A percentile compares a stretch with the other conserved stretches of the same genome.
Conservation (phyloP, 2,113 vertebrate genomes). For the Amblyopsis rosae region DNA sequence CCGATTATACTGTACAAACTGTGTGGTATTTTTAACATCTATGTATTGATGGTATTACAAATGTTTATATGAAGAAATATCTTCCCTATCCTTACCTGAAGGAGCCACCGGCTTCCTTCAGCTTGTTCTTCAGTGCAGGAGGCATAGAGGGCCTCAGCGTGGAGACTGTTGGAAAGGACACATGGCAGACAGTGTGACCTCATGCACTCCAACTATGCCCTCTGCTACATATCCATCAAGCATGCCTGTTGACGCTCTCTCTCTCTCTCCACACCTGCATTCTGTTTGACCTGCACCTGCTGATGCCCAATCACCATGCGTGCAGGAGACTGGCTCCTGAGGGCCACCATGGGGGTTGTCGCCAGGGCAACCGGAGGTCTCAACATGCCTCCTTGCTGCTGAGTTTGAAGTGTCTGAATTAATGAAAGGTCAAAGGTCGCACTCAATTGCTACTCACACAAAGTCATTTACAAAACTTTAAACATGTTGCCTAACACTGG, state of each 20-base stretch:
- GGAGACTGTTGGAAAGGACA: slow-evolving; percentile 74
- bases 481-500: neutral
- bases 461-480: neutral
- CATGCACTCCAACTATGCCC: neutral
- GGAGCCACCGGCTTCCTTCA: slow-evolving; percentile 90
- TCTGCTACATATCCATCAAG: neutral
- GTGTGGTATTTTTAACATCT: too few species aligned
- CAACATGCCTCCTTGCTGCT: slow-evolving; percentile 86
- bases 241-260: neutral
- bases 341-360: slow-evolving; percentile 86
- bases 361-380: slow-evolving; percentile 90
- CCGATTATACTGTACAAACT: too few species aligned
- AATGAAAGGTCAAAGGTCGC: neutral
- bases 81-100: slow-evolving; percentile 83
- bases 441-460: neutral
- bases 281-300: slow-evolving; percentile 85
- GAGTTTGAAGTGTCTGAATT: slow-evolving; percentile 83
- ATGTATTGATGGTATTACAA: neutral
- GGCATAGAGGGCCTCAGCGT: slow-evolving; percentile 83
- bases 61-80: neutral
- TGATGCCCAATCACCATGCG: slow-evolving; percentile 88
- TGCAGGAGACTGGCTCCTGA: slow-evolving; percentile 85
- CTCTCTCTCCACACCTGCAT: slow-evolving; percentile 78
- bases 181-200: neutral
- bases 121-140: slow-evolving; percentile 86